Base-by-base conservation (phyloP, 2,888 invertebrate species). In the Trypoxylon attenuatum region DNA sequence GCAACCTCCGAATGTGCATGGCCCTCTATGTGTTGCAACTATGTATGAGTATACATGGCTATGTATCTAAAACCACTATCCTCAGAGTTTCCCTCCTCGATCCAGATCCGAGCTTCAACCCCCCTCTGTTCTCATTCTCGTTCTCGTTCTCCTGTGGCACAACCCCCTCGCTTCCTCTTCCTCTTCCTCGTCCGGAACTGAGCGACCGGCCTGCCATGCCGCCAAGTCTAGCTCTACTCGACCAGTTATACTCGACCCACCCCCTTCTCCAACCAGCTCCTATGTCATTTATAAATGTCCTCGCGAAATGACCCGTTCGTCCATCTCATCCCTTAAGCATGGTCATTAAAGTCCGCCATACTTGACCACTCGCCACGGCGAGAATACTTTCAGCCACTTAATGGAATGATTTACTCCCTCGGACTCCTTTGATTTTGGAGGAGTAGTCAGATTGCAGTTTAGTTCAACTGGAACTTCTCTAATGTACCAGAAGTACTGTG, bases 221-320 rank as follows among this genome's bases (percentile, higher is more conserved):
- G n/a, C 73, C 71, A 76, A 75, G 75, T 75, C 73, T 57, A 59
- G 55, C 59, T 59, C 57, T 71, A 72, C 77, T 73, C 54, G 73
- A 78, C 60, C 77, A 75, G 80, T 83, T 84, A 83, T 84, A 84
- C 78, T 72, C 33, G 33, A 33, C n/a, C 10, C 10, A 27, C 27
- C 27, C 33, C 13, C 4, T 13, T 10, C 33, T 33, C 8, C 33
- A 13, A 6, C 69, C 73, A 70, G 70, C 71, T 76, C 79, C 78
- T 83, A 78, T 79, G 85, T 86, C 85, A 86, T 86, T 86, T 85
- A 86, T 86, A 85, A 84, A 85, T 82, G 85, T 85, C 85, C 80
- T 72, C 79, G 77, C 81, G 82, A 83, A 86, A 86, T 84, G 82
- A 85, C 85, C 84, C 84, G 82, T 84, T 81, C 83, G 85, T 86